Evolutionary conservation across 2,797 vertebrate species (phyloP).

Genomic region (Microctenopoma lineatum): DNA sequence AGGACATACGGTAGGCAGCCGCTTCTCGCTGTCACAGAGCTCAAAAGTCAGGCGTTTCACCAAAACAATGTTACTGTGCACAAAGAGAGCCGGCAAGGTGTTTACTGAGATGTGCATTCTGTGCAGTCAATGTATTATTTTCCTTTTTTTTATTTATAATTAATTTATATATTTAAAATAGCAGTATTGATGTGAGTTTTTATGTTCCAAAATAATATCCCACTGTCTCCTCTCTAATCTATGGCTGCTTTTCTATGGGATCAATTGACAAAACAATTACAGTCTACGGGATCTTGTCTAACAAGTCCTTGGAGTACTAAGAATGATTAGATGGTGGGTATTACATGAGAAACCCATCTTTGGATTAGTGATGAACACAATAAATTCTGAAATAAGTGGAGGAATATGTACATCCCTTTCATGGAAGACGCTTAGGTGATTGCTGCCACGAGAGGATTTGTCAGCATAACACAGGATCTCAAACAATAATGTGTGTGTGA

Average conservation of each 20-base stretch:
- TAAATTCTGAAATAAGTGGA: slow-evolving; percentile 83
- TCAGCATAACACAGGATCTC: slow-evolving; percentile 85
- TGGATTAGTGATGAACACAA: slow-evolving; percentile 83
- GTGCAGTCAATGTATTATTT: slow-evolving; percentile 39
- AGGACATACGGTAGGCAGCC: slow-evolving; percentile 69
- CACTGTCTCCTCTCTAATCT: slow-evolving; percentile 61
- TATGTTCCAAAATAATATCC: slow-evolving; percentile 38
- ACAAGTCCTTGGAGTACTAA: slow-evolving; percentile 78
- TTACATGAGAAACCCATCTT: slow-evolving; percentile 82
- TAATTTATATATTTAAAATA: slow-evolving; percentile 37
- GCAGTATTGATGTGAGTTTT: slow-evolving; percentile 20
- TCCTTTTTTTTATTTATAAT: slow-evolving; percentile 36
- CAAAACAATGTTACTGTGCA: slow-evolving; percentile 63
- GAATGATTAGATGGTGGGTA: slow-evolving; percentile 82
- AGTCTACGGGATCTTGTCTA: slow-evolving; percentile 76
- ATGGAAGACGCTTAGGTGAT: slow-evolving; percentile 83
- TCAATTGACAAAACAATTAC: slow-evolving; percentile 83
- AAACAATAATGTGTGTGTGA: slow-evolving; percentile 80
- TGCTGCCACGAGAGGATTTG: slow-evolving; percentile 85
- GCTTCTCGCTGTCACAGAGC: slow-evolving; percentile 54
- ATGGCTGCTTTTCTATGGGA: slow-evolving; percentile 61
- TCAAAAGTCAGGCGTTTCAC: slow-evolving; percentile 58
- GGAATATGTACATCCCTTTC: slow-evolving; percentile 82
- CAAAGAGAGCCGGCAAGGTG: slow-evolving; percentile 58
- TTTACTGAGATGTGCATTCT: slow-evolving; percentile 49